Evolutionary conservation across 2,797 vertebrate species (phyloP).

Genomic region (Chelon labrosus): DNA sequence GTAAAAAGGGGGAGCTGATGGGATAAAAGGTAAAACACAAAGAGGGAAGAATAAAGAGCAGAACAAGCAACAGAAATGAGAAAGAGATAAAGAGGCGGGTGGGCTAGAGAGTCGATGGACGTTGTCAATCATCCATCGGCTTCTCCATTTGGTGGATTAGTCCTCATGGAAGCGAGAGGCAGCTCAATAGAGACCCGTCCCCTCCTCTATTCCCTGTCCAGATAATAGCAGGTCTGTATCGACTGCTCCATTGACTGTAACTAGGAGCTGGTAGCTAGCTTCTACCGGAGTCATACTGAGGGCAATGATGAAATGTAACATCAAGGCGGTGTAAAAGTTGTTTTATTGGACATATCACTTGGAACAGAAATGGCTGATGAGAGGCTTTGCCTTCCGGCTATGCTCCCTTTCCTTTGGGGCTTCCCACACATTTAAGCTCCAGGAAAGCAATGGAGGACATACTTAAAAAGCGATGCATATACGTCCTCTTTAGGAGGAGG

Average conservation of each 20-base stretch:
- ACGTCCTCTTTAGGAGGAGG: conserved; percentile 25
- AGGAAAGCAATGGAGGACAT: conserved; percentile 39
- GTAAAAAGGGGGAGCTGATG: background rate
- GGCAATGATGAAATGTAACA: conserved; percentile 67
- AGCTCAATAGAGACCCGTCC: conserved; percentile 73
- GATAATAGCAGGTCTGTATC: conserved; percentile 75
- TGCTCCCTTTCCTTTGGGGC: conserved; percentile 25
- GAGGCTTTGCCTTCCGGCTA: conserved; percentile 53
- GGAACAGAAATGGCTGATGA: conserved; percentile 41
- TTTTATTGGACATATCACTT: conserved; percentile 58
- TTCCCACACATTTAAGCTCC: conserved; percentile 60
- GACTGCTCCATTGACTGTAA: conserved; percentile 70
- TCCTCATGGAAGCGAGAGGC: conserved; percentile 62
- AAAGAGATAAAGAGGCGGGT: conserved; percentile 52
- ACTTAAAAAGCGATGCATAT: conserved; percentile 36
- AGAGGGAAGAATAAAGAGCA: conserved; percentile 19
- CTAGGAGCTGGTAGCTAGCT: conserved; percentile 50
- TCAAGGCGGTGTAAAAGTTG: conserved; percentile 45
- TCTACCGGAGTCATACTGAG: conserved; percentile 56
- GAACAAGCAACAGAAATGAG: conserved; percentile 40
- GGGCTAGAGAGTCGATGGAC: conserved; percentile 54
- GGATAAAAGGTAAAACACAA: background rate
- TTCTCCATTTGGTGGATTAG: conserved; percentile 78
- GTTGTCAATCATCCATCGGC: conserved; percentile 77
- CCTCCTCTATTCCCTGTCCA: conserved; percentile 68